phyloP scores from a whole-genome alignment of 2,113 vertebrate species.

The Passer montanus region DNA sequence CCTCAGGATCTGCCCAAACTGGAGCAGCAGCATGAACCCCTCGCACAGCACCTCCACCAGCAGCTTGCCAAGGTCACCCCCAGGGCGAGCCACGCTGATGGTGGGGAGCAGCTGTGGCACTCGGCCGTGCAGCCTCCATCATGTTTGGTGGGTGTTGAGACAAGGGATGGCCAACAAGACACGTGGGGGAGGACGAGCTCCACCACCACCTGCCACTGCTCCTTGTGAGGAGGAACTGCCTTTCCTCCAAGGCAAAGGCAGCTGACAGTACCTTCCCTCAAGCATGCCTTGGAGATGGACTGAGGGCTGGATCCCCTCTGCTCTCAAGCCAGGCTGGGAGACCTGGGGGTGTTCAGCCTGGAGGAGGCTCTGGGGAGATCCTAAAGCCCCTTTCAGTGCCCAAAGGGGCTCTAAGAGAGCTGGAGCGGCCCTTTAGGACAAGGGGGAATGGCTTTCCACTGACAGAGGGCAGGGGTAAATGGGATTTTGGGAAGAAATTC shows the following conservation, averaged over 20 bases:
- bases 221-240: background rate
- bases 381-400: background rate
- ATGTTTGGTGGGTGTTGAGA: background rate
- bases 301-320: background rate
- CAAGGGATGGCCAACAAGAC: background rate
- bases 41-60: fast-evolving
- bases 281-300: background rate
- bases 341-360: background rate
- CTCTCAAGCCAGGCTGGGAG: background rate
- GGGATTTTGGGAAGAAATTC: background rate
- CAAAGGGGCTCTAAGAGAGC: background rate
- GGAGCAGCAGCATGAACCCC: fast-evolving
- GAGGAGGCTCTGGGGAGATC: background rate
- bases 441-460: background rate
- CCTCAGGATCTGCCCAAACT: background rate
- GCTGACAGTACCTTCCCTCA: background rate
- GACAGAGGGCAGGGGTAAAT: background rate
- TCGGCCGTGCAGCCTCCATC: background rate
- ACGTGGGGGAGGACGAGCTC: background rate
- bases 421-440: background rate
- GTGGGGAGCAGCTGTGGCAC: background rate
- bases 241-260: background rate
- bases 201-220: background rate
- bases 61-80: background rate
- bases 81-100: background rate